These are phyloP conservation scores for Stictonetta naevosa DNA, from an alignment of 2,113 vertebrate species.

Conservation along the genomic window DNA sequence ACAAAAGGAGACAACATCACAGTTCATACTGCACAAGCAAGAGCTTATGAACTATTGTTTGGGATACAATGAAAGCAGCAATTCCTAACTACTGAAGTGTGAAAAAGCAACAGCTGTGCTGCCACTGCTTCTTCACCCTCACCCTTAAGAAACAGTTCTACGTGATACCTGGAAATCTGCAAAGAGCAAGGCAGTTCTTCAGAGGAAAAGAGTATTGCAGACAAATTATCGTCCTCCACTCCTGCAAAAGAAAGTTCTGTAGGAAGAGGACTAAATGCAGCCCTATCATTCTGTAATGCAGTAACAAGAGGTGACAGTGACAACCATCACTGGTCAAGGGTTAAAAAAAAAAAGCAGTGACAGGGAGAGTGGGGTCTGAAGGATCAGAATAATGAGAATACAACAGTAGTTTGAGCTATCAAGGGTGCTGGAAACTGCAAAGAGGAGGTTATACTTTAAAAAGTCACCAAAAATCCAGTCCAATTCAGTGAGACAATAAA, in stretches of 20 bases:
- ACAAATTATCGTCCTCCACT: background rate
- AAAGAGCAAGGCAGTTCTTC: background rate
- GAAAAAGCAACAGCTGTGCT: background rate
- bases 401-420: background rate
- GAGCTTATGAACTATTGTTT: background rate
- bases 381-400: background rate
- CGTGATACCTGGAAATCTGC: background rate
- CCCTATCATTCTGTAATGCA: background rate
- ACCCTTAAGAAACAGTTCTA: background rate
- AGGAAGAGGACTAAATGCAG: background rate
- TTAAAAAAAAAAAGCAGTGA: background rate
- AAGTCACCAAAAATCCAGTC: background rate
- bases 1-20: background rate
- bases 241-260: background rate
- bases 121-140: background rate
- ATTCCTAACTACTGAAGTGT: background rate
- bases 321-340: background rate
- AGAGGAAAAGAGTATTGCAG: background rate
- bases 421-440: background rate
- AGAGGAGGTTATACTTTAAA: background rate
- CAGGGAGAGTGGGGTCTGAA: background rate
- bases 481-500: background rate
- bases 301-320: background rate
- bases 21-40: background rate
- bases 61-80: background rate